phyloP scores from a whole-genome alignment of 2,888 invertebrate species.

The Megamerina dolium region DNA sequence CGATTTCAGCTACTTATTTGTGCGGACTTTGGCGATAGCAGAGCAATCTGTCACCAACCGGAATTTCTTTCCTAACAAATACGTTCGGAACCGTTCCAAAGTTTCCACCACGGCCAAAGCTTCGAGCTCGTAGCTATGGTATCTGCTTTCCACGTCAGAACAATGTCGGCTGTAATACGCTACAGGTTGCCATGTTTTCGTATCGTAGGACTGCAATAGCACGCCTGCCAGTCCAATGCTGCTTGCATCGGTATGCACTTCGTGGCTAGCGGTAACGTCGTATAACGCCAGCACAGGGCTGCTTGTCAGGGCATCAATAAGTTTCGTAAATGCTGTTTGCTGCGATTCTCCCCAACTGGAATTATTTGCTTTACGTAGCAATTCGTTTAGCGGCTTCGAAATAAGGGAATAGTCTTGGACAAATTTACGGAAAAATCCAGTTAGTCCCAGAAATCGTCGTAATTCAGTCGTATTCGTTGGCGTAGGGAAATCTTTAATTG shows the following conservation, averaged over 20 bases:
- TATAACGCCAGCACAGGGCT: conserved; percentile 17
- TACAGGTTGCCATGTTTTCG: conserved; percentile 10
- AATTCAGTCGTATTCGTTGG: conserved; percentile 14
- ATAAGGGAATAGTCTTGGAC: conserved; percentile 14
- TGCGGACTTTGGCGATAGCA: conserved; percentile 10
- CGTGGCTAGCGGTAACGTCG: conserved; percentile 10
- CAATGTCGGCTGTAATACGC: conserved; percentile 18
- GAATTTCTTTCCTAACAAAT: conserved; percentile 11
- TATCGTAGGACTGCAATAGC: conserved; percentile 1
- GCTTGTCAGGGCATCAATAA: neutral
- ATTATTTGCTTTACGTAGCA: conserved; percentile 1
- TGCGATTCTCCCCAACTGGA: neutral
- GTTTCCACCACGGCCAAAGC: conserved; percentile 17
- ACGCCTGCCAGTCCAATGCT: conserved; percentile 9
- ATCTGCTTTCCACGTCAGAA: conserved; percentile 10
- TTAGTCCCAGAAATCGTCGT: conserved; percentile 17
- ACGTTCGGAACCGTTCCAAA: conserved; percentile 14
- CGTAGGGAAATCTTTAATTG: neutral
- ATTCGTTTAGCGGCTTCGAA: conserved; percentile 7
- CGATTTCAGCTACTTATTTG: conserved; percentile 8
- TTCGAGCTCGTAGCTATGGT: conserved; percentile 20
- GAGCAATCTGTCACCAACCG: conserved; percentile 14
- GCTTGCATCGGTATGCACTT: conserved; percentile 17
- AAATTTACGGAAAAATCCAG: conserved; percentile 20
- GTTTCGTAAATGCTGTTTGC: neutral